Percentiles rank a stretch among this genome's conserved stretches.
These are phyloP conservation scores for Baryphthengus martii DNA, from an alignment of 2,113 vertebrate genomes.

Conservation along the genomic window DNA sequence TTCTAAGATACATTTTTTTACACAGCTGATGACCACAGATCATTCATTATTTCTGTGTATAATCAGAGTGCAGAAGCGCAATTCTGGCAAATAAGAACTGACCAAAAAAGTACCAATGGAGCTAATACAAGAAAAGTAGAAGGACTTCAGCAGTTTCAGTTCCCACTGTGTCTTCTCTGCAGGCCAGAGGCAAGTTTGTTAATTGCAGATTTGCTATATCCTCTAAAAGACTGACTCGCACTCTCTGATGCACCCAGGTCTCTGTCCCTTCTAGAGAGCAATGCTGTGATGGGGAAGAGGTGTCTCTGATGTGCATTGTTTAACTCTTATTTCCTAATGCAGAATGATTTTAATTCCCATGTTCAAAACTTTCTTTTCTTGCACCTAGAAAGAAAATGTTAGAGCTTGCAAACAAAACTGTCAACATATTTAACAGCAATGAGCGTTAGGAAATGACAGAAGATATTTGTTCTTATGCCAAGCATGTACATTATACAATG, in stretches of 20 bases:
- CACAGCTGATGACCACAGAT: not conserved
- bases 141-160: not conserved
- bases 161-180: not conserved
- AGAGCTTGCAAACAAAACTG: not conserved
- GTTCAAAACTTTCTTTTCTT: not conserved
- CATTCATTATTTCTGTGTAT: not conserved
- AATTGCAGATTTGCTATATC: not conserved
- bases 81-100: not conserved
- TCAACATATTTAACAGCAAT: not conserved
- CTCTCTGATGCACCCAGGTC: not conserved
- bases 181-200: not conserved
- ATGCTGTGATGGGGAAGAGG: not conserved
- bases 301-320: not conserved
- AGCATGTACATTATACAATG: not conserved
- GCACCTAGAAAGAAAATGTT: not conserved
- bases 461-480: not conserved
- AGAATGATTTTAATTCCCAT: not conserved
- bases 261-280: not conserved
- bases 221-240: not conserved
- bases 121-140: not conserved
- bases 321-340: not conserved
- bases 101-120: not conserved
- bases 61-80: not conserved
- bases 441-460: not conserved
- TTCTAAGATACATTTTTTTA: not conserved